Evolutionary conservation across 2,888 invertebrate genomes (phyloP), one percentile per base, ranked within the genome.

Genomic region (Polymixis lichenea): DNA sequence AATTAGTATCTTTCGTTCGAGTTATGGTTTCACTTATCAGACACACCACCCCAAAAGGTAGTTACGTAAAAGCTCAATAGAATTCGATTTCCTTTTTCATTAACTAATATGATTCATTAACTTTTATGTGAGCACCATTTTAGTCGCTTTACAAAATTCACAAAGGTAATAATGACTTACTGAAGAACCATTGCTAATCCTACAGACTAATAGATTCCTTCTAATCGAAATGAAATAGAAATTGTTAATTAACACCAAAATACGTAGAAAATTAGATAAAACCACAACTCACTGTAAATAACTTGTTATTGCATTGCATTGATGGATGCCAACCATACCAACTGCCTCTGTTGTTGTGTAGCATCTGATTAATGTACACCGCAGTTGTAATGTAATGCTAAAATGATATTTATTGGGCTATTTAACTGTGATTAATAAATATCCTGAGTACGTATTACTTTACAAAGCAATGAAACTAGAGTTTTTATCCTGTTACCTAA

Each of bases 231-330:
- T 58, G 17, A 62, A 79, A 67, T 58, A 58, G 9, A 2, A 9
- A 32, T 67, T 38, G n/a, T 53, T 66, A 53, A 67, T 62, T 62
- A 70, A 67, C 43, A 62, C 53, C 2, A 49, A 70, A 71, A 56
- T 66, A 19, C 19, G 32, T 19, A 64, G 38, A 64, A 5, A 38
- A 46, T 56, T 46, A 64, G 55, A 53, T 53, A 61, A 73, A 82
- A 82, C 69, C 68, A 32, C 53, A 64, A n/a, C 2, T 22, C 3
- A 71, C 9, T 53, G 28, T 55, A 25, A 72, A 67, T 78, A 62
- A 60, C 49, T 43, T 65, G 62, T 66, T 51, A 78, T 25, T 71
- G 38, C 15, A 78, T 32, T 66, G 49, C 38, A 38, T 49, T 66
- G 49, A 65, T 38, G 53, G 53, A 65, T 65, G 46, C 11, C 17